phyloP scores from a whole-genome alignment of 1,140 invertebrate species.

The Palaemon carinicauda region DNA sequence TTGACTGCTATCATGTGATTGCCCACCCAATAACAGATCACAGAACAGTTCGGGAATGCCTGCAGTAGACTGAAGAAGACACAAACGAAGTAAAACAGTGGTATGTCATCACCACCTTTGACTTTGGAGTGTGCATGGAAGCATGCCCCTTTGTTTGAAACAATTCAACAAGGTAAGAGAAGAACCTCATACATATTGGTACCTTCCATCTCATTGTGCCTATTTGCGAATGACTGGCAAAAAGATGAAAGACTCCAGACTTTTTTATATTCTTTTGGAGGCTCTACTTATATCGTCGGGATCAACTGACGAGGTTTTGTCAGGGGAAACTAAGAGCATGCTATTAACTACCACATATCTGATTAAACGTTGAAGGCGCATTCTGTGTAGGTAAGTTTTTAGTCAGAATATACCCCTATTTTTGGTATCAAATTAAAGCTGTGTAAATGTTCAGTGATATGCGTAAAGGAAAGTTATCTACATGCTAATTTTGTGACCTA shows the following conservation, averaged over 20 bases:
- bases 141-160: background rate
- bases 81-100: background rate
- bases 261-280: background rate
- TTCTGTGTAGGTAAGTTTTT: no score
- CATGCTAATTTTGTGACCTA: no score
- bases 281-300: no score
- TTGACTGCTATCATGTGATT: background rate
- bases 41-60: background rate
- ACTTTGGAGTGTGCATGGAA: slow-evolving; percentile 10
- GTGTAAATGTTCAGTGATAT: no score
- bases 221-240: background rate
- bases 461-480: no score
- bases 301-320: no score
- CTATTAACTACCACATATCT: no score
- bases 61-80: background rate
- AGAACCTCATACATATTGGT: background rate
- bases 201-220: background rate
- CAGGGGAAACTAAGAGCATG: no score
- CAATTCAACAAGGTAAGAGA: background rate
- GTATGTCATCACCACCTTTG: slow-evolving; percentile 7
- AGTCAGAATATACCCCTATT: no score
- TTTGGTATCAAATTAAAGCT: no score
- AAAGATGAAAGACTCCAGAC: background rate
- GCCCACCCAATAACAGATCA: background rate
- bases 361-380: no score